Conservation (phyloP, 2,797 vertebrate genomes). For the Alfaro cultratus region DNA sequence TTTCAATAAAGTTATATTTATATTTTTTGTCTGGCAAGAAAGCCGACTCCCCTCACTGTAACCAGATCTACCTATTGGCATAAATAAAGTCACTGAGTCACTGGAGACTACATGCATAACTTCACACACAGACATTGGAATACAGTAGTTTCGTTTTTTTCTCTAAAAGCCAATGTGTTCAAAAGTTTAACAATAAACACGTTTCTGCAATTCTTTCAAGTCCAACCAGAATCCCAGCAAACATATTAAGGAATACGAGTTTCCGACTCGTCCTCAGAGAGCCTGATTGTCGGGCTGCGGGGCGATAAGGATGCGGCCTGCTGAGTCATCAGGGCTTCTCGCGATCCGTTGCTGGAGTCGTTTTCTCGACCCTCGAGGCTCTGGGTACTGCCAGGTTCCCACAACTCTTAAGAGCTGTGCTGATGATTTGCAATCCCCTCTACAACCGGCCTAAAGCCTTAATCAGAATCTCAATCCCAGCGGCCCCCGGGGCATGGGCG, state of each 20-base stretch:
- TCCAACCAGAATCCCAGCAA: slow-evolving; percentile 43
- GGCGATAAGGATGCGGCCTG: slow-evolving; percentile 39
- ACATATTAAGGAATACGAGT: slow-evolving; percentile 45
- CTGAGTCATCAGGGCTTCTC: slow-evolving; percentile 71
- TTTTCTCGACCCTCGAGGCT: slow-evolving; percentile 53
- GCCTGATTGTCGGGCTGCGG: slow-evolving; percentile 34
- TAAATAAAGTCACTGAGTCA: slow-evolving; percentile 19
- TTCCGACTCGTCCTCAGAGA: slow-evolving; percentile 39
- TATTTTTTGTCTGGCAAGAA: too few species aligned
- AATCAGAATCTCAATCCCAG: slow-evolving; percentile 70
- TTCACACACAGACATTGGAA: slow-evolving; percentile 13
- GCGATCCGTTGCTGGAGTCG: slow-evolving; percentile 38
- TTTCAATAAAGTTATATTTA: too few species aligned
- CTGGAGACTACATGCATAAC: slow-evolving; percentile 46
- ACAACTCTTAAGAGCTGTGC: slow-evolving; percentile 58
- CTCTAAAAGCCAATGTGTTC: slow-evolving; percentile 45
- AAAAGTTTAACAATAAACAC: slow-evolving; percentile 53
- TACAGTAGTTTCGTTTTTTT: slow-evolving; percentile 4
- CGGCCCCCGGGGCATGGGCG: slow-evolving; percentile 60
- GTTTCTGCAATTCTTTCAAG: slow-evolving; percentile 37
- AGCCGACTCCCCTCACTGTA: too few species aligned
- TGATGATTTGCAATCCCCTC: slow-evolving; percentile 70
- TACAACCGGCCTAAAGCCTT: slow-evolving; percentile 56
- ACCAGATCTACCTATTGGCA: too few species aligned
- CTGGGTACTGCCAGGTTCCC: slow-evolving; percentile 58